Evolutionary conservation across 1,140 invertebrate genomes (phyloP), one percentile per base, ranked within the genome.

Genomic region (Zelostemma sp.): DNA sequence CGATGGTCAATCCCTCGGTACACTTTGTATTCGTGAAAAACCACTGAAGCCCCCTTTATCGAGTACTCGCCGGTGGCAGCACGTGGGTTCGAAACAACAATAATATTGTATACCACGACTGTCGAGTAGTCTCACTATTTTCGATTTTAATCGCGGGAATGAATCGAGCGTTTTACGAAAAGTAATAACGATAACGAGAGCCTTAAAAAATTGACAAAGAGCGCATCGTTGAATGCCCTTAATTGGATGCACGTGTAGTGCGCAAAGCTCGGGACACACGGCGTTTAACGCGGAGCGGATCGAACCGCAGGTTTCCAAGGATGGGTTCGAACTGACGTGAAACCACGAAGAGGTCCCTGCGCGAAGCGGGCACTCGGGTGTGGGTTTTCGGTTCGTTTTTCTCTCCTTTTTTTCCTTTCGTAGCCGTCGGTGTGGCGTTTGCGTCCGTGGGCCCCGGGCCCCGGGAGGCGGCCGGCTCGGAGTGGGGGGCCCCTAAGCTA

Each of bases 251-350:
- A 72, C 72, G 70, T 73, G 71, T 66, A 47, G 41, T 21, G 45
- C 48, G 19, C 18, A 8, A 16, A 5, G 40, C 2, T 43, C 40
- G 40, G 14, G 12, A 16, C 12, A 5, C 35, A 11, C 14, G 11
- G 31, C 11, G 25, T 8, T 16, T 11, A 6, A 3, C 8, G 3
- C 6, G 11, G 43, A 46, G 19, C 18, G 11, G 16, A 46, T 28
- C 77, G 77, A 81, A 77, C 77, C 78, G 77, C 75, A 76, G 67
- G 75, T 80, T 80, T 77, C 82, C 80, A 83, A 84, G 82, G 84
- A 85, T 82, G 80, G 78, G 71, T 84, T 79, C 78, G 74, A 79
- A 85, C 84, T 85, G 82, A 85, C 73, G 67, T 66, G 48, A 46
- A 46, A 46, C 73, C 49, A 69, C 65, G 74, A 75, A 78, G 77